These are phyloP conservation scores for Tyto alba DNA, from an alignment of 2,113 vertebrate genomes.

Conservation along the genomic window DNA sequence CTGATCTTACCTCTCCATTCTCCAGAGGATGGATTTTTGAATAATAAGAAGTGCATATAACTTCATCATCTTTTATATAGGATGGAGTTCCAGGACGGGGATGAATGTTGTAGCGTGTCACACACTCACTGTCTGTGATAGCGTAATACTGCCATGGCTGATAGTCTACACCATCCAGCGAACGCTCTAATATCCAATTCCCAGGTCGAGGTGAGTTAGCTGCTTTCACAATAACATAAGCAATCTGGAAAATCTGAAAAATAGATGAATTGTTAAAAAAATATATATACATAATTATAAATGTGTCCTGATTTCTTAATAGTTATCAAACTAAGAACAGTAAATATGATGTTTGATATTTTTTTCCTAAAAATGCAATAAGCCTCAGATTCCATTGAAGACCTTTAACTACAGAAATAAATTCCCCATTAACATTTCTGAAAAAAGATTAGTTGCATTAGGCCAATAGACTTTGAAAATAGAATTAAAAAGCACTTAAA, in stretches of 20 bases:
- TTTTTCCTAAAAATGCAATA: background rate
- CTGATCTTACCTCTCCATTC: constrained; percentile 92
- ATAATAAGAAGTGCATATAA: constrained; percentile 97
- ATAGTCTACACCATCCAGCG: constrained; percentile 81
- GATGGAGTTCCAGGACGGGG: constrained; percentile 87
- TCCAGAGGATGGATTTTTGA: constrained; percentile 96
- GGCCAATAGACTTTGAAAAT: background rate
- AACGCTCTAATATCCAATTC: constrained; percentile 96
- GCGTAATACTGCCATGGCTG: constrained; percentile 96
- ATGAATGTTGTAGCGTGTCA: constrained; percentile 86
- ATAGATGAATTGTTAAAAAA: background rate
- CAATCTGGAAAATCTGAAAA: constrained; percentile 91
- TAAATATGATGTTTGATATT: background rate
- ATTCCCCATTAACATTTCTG: background rate
- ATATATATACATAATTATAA: background rate
- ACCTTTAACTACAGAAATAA: background rate
- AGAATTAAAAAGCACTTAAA: background rate
- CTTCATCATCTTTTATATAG: constrained; percentile 89
- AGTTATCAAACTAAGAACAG: background rate
- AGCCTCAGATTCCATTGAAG: background rate
- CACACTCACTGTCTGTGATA: constrained; percentile 90
- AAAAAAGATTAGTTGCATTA: background rate
- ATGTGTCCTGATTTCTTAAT: background rate
- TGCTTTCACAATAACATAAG: constrained; percentile 93
- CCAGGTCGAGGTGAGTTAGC: constrained; percentile 95